These are phyloP conservation scores for Stomorhina lunata DNA, from an alignment of 2,888 invertebrate genomes.

Conservation along the genomic window DNA sequence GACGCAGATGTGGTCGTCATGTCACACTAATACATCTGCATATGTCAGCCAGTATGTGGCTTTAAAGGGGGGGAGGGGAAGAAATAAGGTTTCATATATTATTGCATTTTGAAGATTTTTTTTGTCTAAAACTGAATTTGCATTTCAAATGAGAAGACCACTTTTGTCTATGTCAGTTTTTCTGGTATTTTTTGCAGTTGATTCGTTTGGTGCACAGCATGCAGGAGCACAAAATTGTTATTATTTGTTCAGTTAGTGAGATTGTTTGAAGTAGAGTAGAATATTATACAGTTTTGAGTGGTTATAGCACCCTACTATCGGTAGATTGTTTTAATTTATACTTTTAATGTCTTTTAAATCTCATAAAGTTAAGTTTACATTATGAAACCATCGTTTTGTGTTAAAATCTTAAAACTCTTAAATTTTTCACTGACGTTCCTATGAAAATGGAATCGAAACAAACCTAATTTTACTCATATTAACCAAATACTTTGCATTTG, in stretches of 20 bases:
- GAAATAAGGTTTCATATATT: neutral
- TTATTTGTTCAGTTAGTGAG: conserved; percentile 1
- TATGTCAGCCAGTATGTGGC: neutral
- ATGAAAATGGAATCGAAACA: no score
- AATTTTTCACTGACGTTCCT: no score
- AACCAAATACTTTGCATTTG: no score
- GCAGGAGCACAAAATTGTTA: neutral
- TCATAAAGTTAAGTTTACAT: no score
- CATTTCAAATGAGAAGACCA: conserved; percentile 52
- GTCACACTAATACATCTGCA: neutral
- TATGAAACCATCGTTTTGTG: no score
- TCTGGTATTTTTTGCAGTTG: neutral
- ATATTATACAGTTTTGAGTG: neutral
- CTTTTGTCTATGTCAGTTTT: conserved; percentile 20
- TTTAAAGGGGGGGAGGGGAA: neutral
- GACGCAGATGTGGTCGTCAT: conserved; percentile 14
- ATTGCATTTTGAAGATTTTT: conserved; percentile 5
- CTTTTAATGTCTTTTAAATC: no score
- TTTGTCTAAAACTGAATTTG: conserved; percentile 44
- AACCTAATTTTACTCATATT: no score
- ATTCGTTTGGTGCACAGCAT: neutral
- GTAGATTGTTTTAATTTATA: neutral
- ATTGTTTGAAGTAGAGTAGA: neutral
- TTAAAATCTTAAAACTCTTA: no score
- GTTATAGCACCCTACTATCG: neutral